These are phyloP conservation scores for Perca schrenkii DNA, from an alignment of 2,113 vertebrate genomes.

Conservation along the genomic window DNA sequence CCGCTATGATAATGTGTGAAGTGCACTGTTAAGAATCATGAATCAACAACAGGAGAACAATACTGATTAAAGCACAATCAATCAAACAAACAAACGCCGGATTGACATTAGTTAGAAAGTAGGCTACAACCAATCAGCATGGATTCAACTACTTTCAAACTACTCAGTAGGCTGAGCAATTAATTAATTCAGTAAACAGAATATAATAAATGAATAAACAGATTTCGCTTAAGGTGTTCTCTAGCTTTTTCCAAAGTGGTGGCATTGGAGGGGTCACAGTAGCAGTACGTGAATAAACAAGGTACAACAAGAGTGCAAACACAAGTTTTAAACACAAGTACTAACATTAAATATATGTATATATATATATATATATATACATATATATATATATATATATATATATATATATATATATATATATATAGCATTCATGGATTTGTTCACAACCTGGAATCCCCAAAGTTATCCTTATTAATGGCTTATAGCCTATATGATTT, in stretches of 20 bases:
- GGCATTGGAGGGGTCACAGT: background rate
- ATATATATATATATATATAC: too few species aligned
- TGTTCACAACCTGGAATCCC: background rate
- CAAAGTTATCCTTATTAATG: background rate
- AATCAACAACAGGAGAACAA: conserved; percentile 24
- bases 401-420: too few species aligned
- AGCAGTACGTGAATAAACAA: too few species aligned
- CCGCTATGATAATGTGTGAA: conserved; percentile 46
- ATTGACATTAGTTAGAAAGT: background rate
- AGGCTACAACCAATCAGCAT: background rate
- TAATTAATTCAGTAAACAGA: background rate
- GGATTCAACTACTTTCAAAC: background rate
- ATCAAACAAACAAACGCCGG: conserved; percentile 12
- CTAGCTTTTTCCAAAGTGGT: background rate
- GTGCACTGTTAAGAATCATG: background rate
- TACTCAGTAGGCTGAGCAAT: background rate
- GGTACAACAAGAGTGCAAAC: background rate
- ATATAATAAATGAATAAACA: background rate
- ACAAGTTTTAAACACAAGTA: background rate
- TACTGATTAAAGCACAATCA: conserved; percentile 34
- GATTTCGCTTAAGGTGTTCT: background rate
- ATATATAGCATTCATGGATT: background rate
- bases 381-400: too few species aligned
- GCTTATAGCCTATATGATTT: background rate
- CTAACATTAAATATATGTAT: too few species aligned